A percentile compares a stretch with the other conserved stretches of the same genome.
phyloP scores from a whole-genome alignment of 1,140 invertebrate genomes.

The Pseudachorutes palmiensis region DNA sequence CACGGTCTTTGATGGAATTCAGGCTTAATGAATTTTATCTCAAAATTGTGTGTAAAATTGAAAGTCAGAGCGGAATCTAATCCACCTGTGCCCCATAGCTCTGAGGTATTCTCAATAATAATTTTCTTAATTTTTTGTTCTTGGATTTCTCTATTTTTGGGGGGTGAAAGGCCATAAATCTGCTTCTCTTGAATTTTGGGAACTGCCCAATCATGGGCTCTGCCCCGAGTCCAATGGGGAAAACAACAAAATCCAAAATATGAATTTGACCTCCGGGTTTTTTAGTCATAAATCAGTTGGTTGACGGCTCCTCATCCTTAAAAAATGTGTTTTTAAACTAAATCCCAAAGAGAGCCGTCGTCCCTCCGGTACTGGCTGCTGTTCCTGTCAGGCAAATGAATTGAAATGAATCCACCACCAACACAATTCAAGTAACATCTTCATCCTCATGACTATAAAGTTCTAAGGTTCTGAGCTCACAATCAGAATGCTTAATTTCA shows the following conservation, averaged over 20 bases:
- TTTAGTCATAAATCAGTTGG: background rate
- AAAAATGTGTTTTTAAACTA: conserved; percentile 13
- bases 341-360: conserved; percentile 11
- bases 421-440: background rate
- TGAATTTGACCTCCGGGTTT: conserved; percentile 2
- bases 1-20: too few species aligned
- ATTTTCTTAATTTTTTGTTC: background rate
- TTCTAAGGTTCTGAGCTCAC: background rate
- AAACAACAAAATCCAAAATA: conserved; percentile 8
- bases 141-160: background rate
- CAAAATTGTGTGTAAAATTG: too few species aligned
- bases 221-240: too few species aligned
- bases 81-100: too few species aligned
- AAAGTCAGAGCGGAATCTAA: too few species aligned
- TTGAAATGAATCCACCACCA: background rate
- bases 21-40: too few species aligned
- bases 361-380: background rate
- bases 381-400: conserved; percentile 9
- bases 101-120: too few species aligned
- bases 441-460: background rate
- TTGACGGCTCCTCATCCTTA: conserved; percentile 2
- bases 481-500: background rate
- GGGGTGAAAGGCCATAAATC: conserved; percentile 1
- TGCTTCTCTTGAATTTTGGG: background rate
- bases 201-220: background rate